Percentiles rank a stretch among this genome's conserved stretches.
These are phyloP conservation scores for Heliconius hortense DNA, from an alignment of 2,888 invertebrate species.

Conservation along the genomic window DNA sequence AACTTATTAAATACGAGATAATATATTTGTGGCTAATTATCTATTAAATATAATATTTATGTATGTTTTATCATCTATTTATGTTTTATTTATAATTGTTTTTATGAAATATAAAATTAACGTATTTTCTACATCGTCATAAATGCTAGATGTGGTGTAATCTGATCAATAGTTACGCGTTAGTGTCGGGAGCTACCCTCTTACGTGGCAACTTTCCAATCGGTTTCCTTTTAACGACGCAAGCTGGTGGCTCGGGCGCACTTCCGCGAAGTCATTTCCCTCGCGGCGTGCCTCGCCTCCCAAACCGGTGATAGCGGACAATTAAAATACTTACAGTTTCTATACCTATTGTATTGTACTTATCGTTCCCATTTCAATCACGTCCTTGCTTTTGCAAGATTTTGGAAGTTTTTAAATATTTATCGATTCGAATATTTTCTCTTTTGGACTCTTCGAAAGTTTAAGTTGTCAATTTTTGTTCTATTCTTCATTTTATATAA, in stretches of 20 bases:
- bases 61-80: too few species aligned
- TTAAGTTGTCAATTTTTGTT: neutral
- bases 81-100: too few species aligned
- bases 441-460: neutral
- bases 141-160: neutral
- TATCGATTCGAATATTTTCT: neutral
- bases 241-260: neutral
- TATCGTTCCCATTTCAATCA: slow-evolving; percentile 7
- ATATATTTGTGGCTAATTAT: too few species aligned
- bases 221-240: slow-evolving; percentile 23
- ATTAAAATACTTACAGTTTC: slow-evolving; percentile 13
- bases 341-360: slow-evolving; percentile 1
- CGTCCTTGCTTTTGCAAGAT: neutral
- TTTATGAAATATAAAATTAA: neutral
- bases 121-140: too few species aligned
- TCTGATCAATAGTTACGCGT: neutral
- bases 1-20: too few species aligned
- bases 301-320: slow-evolving; percentile 19
- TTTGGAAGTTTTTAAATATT: neutral
- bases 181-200: slow-evolving; percentile 10
- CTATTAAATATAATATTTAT: too few species aligned
- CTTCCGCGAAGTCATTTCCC: slow-evolving; percentile 42
- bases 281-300: slow-evolving; percentile 34
- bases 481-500: neutral
- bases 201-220: slow-evolving; percentile 27